Conservation (phyloP, 64 coral and sea anemone species). For the Pocillopora damicornis region DNA sequence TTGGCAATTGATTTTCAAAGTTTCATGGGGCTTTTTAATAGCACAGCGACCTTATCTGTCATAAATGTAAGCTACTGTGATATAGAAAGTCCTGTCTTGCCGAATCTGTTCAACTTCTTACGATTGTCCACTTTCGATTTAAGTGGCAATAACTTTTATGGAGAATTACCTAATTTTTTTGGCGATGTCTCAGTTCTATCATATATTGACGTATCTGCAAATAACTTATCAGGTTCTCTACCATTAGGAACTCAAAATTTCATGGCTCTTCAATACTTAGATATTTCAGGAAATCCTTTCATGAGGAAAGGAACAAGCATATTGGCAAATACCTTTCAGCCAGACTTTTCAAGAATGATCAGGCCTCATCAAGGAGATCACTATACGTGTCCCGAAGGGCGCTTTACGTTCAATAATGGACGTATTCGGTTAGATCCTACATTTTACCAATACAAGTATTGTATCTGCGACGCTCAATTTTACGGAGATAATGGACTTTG, state of each 20-base stretch:
- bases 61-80: conserved; percentile 36
- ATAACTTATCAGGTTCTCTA: conserved; percentile 25
- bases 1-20: conserved; percentile 34
- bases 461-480: conserved; percentile 25
- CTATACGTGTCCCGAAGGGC: conserved; percentile 34
- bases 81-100: conserved; percentile 1
- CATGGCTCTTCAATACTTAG: conserved; percentile 29
- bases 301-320: not conserved
- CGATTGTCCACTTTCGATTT: conserved; percentile 13
- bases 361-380: not conserved
- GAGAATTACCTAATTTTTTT: not conserved
- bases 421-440: conserved; percentile 21
- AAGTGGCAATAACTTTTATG: conserved; percentile 18
- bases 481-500: conserved; percentile 30
- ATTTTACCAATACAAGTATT: conserved; percentile 34
- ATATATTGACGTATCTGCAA: conserved; percentile 22
- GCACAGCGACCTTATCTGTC: not conserved
- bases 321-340: not conserved
- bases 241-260: conserved; percentile 13
- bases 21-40: not conserved
- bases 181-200: not conserved
- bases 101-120: not conserved
- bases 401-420: conserved; percentile 26
- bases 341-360: conserved; percentile 29
- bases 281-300: conserved; percentile 38